A percentile compares a stretch with the other conserved stretches of the same genome.
Conservation (phyloP, 2,888 invertebrate species). For the Gryllus longicercus region DNA sequence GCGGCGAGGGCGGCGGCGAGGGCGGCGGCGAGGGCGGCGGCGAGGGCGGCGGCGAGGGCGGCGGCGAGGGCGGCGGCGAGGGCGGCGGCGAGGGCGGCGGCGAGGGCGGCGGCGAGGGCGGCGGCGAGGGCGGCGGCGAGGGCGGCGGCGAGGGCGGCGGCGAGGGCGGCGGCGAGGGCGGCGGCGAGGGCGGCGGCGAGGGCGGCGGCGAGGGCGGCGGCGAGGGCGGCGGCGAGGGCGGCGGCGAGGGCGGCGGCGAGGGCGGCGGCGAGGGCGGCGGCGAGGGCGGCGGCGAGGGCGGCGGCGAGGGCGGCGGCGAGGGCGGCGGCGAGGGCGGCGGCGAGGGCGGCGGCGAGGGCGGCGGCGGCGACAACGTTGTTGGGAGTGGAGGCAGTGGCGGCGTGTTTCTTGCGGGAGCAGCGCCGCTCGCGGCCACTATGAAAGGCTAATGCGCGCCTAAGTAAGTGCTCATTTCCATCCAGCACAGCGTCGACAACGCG, state of each 20-base stretch:
- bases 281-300: too few species aligned
- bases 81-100: not conserved
- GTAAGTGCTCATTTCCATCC: conserved; percentile 8
- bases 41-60: too few species aligned
- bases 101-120: not conserved
- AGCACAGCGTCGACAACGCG: not conserved
- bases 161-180: too few species aligned
- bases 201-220: not conserved
- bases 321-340: not conserved
- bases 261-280: too few species aligned
- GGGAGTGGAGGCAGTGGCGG: not conserved
- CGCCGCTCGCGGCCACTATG: not conserved
- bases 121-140: not conserved
- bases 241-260: not conserved
- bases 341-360: not conserved
- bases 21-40: too few species aligned
- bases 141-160: too few species aligned
- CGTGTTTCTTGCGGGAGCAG: not conserved
- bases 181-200: not conserved
- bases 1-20: not conserved
- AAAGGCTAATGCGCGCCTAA: conserved; percentile 17
- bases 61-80: not conserved
- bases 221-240: not conserved
- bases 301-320: not conserved
- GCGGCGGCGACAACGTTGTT: not conserved